Evolutionary conservation across 2,797 vertebrate genomes (phyloP).

Genomic region (Lutjanus campechanus): DNA sequence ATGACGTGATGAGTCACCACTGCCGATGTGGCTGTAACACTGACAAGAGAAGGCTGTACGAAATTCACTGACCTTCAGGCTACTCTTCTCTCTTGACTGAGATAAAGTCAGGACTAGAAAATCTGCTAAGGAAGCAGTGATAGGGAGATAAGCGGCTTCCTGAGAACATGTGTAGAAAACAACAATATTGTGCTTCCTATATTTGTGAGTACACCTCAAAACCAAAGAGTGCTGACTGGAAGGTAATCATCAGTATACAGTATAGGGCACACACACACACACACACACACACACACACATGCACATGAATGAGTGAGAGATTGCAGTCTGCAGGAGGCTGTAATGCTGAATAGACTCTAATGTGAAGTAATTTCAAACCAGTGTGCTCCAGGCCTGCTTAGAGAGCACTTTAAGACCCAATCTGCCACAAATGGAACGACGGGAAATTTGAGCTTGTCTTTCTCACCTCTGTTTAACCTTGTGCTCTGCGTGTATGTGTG

Average conservation of each 20-base stretch:
- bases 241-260: slow-evolving; percentile 41
- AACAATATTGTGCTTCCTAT: slow-evolving; percentile 11
- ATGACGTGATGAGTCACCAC: slow-evolving; percentile 57
- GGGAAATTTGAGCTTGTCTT: slow-evolving; percentile 65
- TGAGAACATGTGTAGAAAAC: slow-evolving; percentile 16
- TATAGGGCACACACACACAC: slow-evolving; percentile 4
- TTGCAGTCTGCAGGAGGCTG: slow-evolving; percentile 60
- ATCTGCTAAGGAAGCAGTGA: slow-evolving; percentile 25
- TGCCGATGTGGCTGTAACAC: slow-evolving; percentile 42
- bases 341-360: slow-evolving; percentile 75
- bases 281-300: slow-evolving; percentile 6
- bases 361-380: slow-evolving; percentile 77
- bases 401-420: slow-evolving; percentile 71
- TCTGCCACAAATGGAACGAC: slow-evolving; percentile 67
- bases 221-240: slow-evolving; percentile 51
- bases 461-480: slow-evolving; percentile 77
- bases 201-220: slow-evolving; percentile 27
- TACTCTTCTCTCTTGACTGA: slow-evolving; percentile 20
- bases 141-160: slow-evolving; percentile 23
- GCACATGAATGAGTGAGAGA: slow-evolving; percentile 53
- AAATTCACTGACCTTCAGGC: slow-evolving; percentile 59
- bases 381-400: slow-evolving; percentile 61
- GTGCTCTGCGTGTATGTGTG: slow-evolving; percentile 16
- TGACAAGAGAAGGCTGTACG: slow-evolving; percentile 12
- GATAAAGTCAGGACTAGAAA: slow-evolving; percentile 25